Evolutionary conservation across 2,113 vertebrate genomes (phyloP), one percentile per base, ranked within the genome.

Genomic region (Triplophysa siluroides): DNA sequence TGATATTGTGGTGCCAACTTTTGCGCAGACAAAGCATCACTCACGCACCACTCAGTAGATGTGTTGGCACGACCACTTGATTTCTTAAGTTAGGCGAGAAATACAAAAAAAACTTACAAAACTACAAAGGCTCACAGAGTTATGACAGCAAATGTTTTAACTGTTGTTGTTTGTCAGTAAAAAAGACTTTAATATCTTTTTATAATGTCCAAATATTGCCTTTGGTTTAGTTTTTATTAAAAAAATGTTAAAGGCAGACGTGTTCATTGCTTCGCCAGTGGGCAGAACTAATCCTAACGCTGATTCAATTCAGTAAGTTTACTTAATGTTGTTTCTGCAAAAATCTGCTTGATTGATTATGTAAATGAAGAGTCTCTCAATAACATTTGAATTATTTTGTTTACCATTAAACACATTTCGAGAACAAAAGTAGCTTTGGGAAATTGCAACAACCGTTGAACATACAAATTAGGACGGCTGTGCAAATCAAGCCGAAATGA

Each of bases 381-480:
- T 72, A 70, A 72, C 50, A 67, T 13, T 56, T 45, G 61, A 38
- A 67, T 77, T 71, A 63, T 71, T 62, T 21, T 76, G 72, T 80
- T 76, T 81, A 70, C 43, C 63, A 18, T 21, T 50, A 70, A 62
- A 65, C 43, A 65, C 61, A 77, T 65, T 77, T 54, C 26, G 52
- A 61, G 74, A 78, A 73, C 73, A 68, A 62, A 54, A 81, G 60
- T 56, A 50, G 60, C 65, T 81, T 73, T 62, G 52, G 50, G 78
- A 62, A 78, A 83, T 77, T 77, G 38, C 76, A 83, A 66, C 45
- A 10, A 54, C 69, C 8, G 47, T 45, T n/a, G 14, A 24, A 66
- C 63, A 78, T 66, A 76, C 73, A 61, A 64, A 56, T 71, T 33
- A 65, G 63, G 18, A 60, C 56, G 14, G 9, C 1, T 43, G 19